A percentile compares a stretch with the other conserved stretches of the same genome.
Conservation (phyloP, 2,113 vertebrate species). For the Odocoileus hemionus region DNA sequence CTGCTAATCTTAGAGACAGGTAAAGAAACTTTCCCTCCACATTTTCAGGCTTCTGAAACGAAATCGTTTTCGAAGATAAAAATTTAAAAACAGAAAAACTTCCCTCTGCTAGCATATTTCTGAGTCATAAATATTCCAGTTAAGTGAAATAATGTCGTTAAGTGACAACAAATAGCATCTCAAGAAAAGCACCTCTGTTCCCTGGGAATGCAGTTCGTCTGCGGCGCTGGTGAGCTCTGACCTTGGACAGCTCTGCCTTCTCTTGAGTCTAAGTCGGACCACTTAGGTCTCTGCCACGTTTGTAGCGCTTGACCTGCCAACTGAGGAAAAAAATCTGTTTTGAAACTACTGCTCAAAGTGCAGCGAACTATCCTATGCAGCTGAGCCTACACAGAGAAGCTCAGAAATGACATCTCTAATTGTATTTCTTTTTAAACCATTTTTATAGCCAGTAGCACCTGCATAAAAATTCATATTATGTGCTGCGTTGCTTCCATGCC, state of each 20-base stretch:
- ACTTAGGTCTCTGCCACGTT: not conserved
- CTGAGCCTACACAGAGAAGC: not conserved
- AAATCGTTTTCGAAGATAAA: not conserved
- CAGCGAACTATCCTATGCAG: not conserved
- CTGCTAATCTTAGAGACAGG: not conserved
- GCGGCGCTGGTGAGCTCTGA: not conserved
- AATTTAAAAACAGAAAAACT: not conserved
- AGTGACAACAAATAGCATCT: no score
- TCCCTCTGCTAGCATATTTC: not conserved
- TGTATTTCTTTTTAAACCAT: slow-evolving; percentile 5
- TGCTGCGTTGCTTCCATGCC: fast-evolving
- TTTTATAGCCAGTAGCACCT: not conserved
- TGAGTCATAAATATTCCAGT: not conserved
- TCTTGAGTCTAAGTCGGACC: not conserved
- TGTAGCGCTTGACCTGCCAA: not conserved
- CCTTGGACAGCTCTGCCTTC: not conserved
- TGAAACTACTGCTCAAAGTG: not conserved
- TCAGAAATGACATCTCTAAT: not conserved
- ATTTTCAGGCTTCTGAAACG: not conserved
- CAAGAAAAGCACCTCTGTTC: not conserved
- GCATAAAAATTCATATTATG: not conserved
- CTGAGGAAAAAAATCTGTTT: not conserved
- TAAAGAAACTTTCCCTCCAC: not conserved
- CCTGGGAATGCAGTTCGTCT: not conserved
- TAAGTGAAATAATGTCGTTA: not conserved